Conservation (phyloP, 2,797 vertebrate genomes). For the Oophaga sylvatica region DNA sequence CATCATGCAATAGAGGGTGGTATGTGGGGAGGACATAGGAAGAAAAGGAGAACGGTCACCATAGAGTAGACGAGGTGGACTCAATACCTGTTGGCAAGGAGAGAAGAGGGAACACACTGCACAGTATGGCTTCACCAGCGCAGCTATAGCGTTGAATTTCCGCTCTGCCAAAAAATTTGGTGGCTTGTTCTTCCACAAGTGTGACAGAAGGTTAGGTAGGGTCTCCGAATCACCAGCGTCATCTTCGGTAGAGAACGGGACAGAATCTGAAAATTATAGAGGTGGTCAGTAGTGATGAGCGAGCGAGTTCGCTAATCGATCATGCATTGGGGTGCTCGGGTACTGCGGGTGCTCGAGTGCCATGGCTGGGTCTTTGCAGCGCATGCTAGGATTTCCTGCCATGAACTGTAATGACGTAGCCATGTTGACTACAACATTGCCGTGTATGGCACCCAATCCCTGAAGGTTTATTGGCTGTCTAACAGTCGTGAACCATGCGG, state of each 20-base stretch:
- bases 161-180: slow-evolving; percentile 88
- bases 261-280: slow-evolving; percentile 74
- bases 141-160: slow-evolving; percentile 86
- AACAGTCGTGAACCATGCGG: too few relatives aligned
- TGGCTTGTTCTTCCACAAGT: slow-evolving; percentile 87
- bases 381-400: too few relatives aligned
- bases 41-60: background rate
- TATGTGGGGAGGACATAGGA: background rate
- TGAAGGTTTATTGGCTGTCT: too few relatives aligned
- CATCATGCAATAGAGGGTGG: slow-evolving; percentile 9
- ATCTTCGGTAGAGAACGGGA: slow-evolving; percentile 81
- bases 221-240: slow-evolving; percentile 75
- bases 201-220: slow-evolving; percentile 81
- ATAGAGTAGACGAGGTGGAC: background rate
- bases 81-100: slow-evolving; percentile 86
- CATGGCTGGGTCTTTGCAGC: too few relatives aligned
- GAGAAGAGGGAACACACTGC: slow-evolving; percentile 93
- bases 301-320: too few relatives aligned
- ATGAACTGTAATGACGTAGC: too few relatives aligned
- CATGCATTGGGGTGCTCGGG: too few relatives aligned
- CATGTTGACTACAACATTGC: too few relatives aligned
- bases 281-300: too few relatives aligned
- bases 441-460: too few relatives aligned
- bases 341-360: too few relatives aligned
- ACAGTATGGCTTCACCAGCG: slow-evolving; percentile 86